Percentiles rank a stretch among this genome's conserved stretches.
phyloP scores from a whole-genome alignment of 2,113 vertebrate genomes.

The Odontophorus gujanensis region DNA sequence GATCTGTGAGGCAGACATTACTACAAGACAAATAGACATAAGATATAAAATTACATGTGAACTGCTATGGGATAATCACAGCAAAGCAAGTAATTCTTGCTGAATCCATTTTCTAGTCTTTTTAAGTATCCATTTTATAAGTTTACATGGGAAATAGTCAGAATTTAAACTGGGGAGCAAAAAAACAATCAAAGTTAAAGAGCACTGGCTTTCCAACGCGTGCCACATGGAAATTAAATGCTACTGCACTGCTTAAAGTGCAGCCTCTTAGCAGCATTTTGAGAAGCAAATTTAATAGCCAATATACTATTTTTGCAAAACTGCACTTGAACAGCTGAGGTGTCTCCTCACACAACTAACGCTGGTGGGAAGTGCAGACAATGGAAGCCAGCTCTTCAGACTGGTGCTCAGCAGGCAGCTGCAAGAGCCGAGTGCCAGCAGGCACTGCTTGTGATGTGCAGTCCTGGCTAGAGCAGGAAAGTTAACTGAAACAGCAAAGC shows the following conservation, averaged over 20 bases:
- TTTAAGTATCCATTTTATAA: too few species aligned
- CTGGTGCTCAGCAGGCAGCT: not conserved
- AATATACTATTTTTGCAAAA: not conserved
- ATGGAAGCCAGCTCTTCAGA: not conserved
- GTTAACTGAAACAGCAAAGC: not conserved
- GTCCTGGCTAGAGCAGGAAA: not conserved
- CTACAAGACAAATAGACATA: not conserved
- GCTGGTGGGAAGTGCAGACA: not conserved
- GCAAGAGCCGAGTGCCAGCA: accelerated
- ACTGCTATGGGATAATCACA: too few species aligned
- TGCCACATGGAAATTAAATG: not conserved
- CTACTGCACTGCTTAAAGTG: not conserved
- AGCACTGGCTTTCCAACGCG: not conserved
- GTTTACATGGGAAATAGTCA: not conserved
- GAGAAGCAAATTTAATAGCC: not conserved
- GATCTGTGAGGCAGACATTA: accelerated
- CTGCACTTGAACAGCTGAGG: not conserved
- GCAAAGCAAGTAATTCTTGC: too few species aligned
- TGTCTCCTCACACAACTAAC: not conserved
- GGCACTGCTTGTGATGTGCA: not conserved
- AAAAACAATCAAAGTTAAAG: not conserved
- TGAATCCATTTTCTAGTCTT: too few species aligned
- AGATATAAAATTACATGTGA: too few species aligned
- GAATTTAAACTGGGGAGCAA: not conserved
- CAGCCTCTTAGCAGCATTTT: not conserved